These are phyloP conservation scores for Temnothorax curvispinosus DNA, from an alignment of 1,140 invertebrate species.

Conservation along the genomic window DNA sequence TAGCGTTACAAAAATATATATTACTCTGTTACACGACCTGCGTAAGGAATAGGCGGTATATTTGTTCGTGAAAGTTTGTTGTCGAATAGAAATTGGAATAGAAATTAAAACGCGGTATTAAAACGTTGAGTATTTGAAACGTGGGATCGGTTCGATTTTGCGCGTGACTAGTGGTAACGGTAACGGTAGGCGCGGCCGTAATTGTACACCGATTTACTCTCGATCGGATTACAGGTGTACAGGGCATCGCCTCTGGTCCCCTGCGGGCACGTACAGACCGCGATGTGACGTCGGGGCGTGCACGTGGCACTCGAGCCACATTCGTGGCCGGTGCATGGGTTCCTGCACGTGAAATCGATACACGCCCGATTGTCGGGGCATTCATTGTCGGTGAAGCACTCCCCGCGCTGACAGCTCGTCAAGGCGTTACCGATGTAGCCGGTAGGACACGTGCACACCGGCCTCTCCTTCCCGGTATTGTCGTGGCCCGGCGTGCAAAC, in stretches of 20 bases:
- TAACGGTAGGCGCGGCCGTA: constrained; percentile 64
- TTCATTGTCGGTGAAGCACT: constrained; percentile 91
- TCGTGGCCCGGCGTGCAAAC: constrained; percentile 93
- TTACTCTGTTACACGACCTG: constrained; percentile 38
- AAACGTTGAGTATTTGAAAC: constrained; percentile 32
- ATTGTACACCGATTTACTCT: constrained; percentile 60
- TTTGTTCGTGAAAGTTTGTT: background rate
- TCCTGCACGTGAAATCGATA: constrained; percentile 90
- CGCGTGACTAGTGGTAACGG: constrained; percentile 52
- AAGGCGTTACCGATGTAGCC: constrained; percentile 94
- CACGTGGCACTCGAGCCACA: constrained; percentile 88
- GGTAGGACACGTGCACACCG: constrained; percentile 92
- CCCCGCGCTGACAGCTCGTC: constrained; percentile 89
- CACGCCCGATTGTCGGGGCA: constrained; percentile 91
- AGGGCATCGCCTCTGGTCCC: constrained; percentile 94
- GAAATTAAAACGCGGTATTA: background rate
- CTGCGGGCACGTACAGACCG: constrained; percentile 93
- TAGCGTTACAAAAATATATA: constrained; percentile 26
- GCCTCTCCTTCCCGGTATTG: constrained; percentile 91
- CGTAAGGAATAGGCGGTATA: constrained; percentile 14
- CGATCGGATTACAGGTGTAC: constrained; percentile 79
- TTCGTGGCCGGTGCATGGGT: constrained; percentile 91
- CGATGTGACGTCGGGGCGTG: constrained; percentile 92
- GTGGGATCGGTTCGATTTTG: constrained; percentile 1
- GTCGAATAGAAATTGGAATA: constrained; percentile 10